Base-by-base conservation (phyloP, 2,888 invertebrate genomes). In the Sinodicranocentrus sp. region DNA sequence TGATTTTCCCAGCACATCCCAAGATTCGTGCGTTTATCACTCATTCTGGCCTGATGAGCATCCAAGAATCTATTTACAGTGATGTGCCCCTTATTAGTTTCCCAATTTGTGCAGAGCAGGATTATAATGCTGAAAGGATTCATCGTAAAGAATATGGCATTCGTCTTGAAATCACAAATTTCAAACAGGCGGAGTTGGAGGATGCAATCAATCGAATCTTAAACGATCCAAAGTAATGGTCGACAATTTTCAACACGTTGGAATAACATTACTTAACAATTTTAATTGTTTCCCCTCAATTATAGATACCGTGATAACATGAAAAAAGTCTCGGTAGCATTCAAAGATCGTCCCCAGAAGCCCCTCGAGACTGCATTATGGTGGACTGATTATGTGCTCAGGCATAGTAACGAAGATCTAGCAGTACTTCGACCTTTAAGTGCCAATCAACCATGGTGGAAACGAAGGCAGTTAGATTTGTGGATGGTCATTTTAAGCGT, bases 301-400 rank as follows among this genome's bases (percentile, higher is more conserved):
- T n/a, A n/a, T n/a, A 85, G 85, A 26, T 85, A 76, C 33, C 44
- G 63, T 0, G 52, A 76, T 6, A 83, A 83, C n/a, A 61, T 83
- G 68, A 48, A 70, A 25, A 59, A 19, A 33, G 65, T 71, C 0
- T 85, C 85, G 0, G 57, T 13, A 3, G 17, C 39, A 25, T 85
- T 85, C 17, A 75, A 48, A 61, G 71, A 71, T 10, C 52, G 72
- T 2, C 63, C 48, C 1, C 63, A 71, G 19, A 63, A 48, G n/a
- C 71, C 72, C 1, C 21, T 79, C 17, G 71, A 71, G 8, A 28
- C n/a, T 10, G 72, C 72, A 0, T n/a, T 63, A n/a, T 79, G 72
- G 63, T 71, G 63, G 61, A 71, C 61, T 5, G 57, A 80, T 6
- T 80, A 43, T 59, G 80, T 73, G 13, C 39, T 80, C 5, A 21